Evolutionary conservation across 2,113 vertebrate species (phyloP).

Genomic region (Dicentrarchus labrax): DNA sequence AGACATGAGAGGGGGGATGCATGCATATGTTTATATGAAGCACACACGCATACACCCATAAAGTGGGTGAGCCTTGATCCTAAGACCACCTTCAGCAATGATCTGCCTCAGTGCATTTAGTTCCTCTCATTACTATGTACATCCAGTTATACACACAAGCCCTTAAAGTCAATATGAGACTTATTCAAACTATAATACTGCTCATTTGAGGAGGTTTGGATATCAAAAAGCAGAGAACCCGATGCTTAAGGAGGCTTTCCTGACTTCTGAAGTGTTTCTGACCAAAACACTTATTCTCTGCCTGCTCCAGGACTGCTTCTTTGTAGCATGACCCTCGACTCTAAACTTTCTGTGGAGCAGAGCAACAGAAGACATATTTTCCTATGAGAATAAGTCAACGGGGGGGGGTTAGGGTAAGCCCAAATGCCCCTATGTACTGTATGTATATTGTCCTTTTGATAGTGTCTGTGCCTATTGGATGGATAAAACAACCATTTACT

Average conservation of each 20-base stretch:
- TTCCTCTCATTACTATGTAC: conserved; percentile 15
- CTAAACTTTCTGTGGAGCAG: conserved; percentile 26
- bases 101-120: background rate
- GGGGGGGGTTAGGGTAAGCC: background rate
- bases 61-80: conserved; percentile 6
- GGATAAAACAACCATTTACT: background rate
- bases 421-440: too few species aligned
- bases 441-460: background rate
- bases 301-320: background rate
- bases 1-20: conserved; percentile 20
- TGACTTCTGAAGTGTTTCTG: background rate
- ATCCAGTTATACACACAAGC: background rate
- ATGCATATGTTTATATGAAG: conserved; percentile 19
- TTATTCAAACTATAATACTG: background rate
- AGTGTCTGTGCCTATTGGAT: too few species aligned
- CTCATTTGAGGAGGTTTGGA: background rate
- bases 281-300: background rate
- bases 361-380: background rate
- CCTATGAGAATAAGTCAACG: background rate
- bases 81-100: background rate
- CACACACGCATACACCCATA: background rate
- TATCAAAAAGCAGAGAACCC: background rate
- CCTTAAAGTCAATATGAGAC: background rate
- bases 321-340: conserved; percentile 25
- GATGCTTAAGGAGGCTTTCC: background rate